Percentiles rank a stretch among this genome's conserved stretches.
These are phyloP conservation scores for Acleris laterana DNA, from an alignment of 2,888 invertebrate species.

Conservation along the genomic window DNA sequence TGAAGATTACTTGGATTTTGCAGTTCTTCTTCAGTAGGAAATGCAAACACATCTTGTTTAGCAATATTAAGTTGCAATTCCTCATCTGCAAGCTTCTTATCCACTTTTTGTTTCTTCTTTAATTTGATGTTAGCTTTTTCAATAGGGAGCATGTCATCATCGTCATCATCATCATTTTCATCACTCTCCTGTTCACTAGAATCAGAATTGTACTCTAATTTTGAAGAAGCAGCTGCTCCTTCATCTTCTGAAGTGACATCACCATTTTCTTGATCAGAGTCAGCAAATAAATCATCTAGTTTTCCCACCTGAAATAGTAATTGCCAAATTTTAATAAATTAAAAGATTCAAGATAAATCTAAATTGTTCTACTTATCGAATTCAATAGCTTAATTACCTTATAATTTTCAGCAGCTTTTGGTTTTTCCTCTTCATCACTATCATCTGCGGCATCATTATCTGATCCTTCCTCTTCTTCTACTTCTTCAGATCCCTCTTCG, in stretches of 20 bases:
- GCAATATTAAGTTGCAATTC: conserved; percentile 93
- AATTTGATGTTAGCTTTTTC: conserved; percentile 93
- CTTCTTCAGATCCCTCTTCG: conserved; percentile 53
- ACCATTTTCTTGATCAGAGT: conserved; percentile 71
- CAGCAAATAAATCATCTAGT: conserved; percentile 81
- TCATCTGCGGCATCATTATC: conserved; percentile 49
- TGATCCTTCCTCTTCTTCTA: conserved; percentile 41
- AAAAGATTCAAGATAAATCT: not conserved
- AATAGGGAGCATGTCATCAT: conserved; percentile 92
- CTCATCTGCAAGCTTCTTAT: conserved; percentile 89
- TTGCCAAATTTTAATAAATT: conserved; percentile 1
- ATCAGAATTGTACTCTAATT: conserved; percentile 67
- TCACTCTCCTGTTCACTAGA: conserved; percentile 62
- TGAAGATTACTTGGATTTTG: conserved; percentile 90
- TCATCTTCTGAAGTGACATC: conserved; percentile 65
- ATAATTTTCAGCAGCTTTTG: conserved; percentile 61
- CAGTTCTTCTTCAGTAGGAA: conserved; percentile 91
- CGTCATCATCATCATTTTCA: conserved; percentile 82
- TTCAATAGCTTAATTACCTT: conserved; percentile 54
- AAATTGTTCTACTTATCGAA: conserved; percentile 3
- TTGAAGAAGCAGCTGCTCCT: conserved; percentile 52
- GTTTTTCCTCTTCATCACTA: conserved; percentile 52
- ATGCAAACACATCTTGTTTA: conserved; percentile 90
- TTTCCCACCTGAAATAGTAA: conserved; percentile 70
- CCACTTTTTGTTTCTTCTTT: conserved; percentile 88